These are phyloP conservation scores for Haliclystus octoradiatus DNA, from an alignment of 30 jellyfish, hydroid and myxozoan genomes.

Conservation along the genomic window DNA sequence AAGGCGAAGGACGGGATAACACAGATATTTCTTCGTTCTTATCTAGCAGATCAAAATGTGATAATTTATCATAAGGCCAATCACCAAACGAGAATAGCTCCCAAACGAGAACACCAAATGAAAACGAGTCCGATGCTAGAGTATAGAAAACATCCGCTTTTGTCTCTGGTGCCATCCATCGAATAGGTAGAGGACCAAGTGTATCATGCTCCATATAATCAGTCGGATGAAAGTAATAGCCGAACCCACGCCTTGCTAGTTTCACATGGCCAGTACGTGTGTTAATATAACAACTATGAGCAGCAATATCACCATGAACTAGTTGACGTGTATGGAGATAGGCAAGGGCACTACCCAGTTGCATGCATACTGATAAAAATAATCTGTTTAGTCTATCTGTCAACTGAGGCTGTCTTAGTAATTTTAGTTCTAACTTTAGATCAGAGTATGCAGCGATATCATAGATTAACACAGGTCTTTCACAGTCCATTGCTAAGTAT, in stretches of 20 bases:
- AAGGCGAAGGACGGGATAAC: conserved; percentile 43
- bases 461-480: conserved; percentile 51
- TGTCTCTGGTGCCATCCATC: conserved; percentile 97
- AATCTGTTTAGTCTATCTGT: conserved; percentile 6
- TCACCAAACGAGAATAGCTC: conserved; percentile 65
- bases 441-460: conserved; percentile 38
- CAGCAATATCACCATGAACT: conserved; percentile 72
- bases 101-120: conserved; percentile 76
- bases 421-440: conserved; percentile 29
- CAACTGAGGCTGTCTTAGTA: conserved; percentile 7
- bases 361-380: conserved; percentile 29
- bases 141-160: conserved; percentile 24
- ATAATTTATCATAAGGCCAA: conserved; percentile 42
- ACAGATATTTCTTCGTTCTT: conserved; percentile 15
- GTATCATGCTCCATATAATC: conserved; percentile 38
- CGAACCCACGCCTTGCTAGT: conserved; percentile 62
- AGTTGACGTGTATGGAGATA: conserved; percentile 47
- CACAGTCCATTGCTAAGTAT: conserved; percentile 63
- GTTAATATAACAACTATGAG: conserved; percentile 61
- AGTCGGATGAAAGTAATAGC: conserved; percentile 48
- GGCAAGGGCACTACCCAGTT: conserved; percentile 55
- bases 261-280: conserved; percentile 25
- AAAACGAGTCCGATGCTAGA: conserved; percentile 46
- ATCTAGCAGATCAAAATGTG: conserved; percentile 47
- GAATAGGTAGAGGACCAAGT: conserved; percentile 35